phyloP scores from a whole-genome alignment of 2,113 vertebrate genomes.

The Rhinolophus ferrumequinum region DNA sequence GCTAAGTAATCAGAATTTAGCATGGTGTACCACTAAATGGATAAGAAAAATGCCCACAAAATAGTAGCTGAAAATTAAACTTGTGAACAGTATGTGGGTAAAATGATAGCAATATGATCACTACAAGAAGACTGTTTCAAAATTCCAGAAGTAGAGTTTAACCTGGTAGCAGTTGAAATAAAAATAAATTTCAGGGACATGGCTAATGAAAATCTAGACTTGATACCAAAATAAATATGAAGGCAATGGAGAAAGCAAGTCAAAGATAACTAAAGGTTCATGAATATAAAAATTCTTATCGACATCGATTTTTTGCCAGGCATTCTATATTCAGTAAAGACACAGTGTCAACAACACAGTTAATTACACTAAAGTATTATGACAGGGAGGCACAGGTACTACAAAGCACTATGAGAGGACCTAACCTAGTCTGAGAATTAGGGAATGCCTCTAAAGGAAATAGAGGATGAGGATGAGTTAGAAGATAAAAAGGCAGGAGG shows the following conservation, averaged over 20 bases:
- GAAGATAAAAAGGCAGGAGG: background rate
- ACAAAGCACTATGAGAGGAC: background rate
- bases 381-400: background rate
- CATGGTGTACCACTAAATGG: background rate
- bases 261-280: conserved; percentile 18
- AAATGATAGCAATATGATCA: background rate
- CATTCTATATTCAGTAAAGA: background rate
- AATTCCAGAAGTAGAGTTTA: conserved; percentile 15
- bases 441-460: background rate
- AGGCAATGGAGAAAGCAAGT: background rate
- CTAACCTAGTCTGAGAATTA: background rate
- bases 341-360: background rate
- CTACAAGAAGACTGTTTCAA: background rate
- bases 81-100: background rate
- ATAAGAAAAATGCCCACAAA: background rate
- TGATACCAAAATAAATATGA: conserved; percentile 6
- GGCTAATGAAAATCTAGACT: background rate
- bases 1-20: background rate
- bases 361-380: background rate
- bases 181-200: background rate
- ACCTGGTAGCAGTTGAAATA: background rate
- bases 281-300: background rate
- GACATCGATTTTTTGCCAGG: background rate
- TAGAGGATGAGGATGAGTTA: background rate
- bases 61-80: conserved; percentile 24